These are phyloP conservation scores for Philopedon plagiatum DNA, from an alignment of 2,888 invertebrate species.

Conservation along the genomic window DNA sequence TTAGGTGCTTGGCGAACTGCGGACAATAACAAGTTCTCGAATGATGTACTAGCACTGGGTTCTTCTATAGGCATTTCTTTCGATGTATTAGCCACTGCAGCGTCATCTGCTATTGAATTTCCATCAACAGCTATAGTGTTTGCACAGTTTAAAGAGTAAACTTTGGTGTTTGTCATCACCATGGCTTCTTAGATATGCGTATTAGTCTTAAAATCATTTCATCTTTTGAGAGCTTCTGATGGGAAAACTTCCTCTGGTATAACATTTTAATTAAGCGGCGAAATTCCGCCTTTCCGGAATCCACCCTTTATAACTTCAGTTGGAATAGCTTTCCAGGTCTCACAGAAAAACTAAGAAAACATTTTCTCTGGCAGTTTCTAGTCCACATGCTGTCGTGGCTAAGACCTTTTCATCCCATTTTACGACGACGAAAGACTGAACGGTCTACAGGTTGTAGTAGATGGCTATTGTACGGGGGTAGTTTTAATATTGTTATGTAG, in stretches of 20 bases:
- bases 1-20: constrained; percentile 36
- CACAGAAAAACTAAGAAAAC: constrained; percentile 49
- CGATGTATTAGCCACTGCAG: constrained; percentile 36
- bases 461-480: constrained; percentile 54
- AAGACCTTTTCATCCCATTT: constrained; percentile 27
- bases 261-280: constrained; percentile 41
- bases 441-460: constrained; percentile 53
- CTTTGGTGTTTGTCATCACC: constrained; percentile 18
- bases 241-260: constrained; percentile 20
- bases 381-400: constrained; percentile 42
- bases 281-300: constrained; percentile 52
- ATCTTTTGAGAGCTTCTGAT: constrained; percentile 33
- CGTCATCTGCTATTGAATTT: constrained; percentile 31
- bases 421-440: constrained; percentile 22
- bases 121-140: constrained; percentile 28
- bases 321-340: constrained; percentile 44
- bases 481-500: constrained; percentile 38
- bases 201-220: constrained; percentile 26
- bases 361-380: constrained; percentile 51
- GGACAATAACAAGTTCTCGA: constrained; percentile 35
- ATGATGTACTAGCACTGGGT: constrained; percentile 28
- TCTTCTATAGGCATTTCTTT: constrained; percentile 16
- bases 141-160: too few species aligned
- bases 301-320: constrained; percentile 50
- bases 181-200: constrained; percentile 12